Evolutionary conservation across 2,888 invertebrate genomes (phyloP), one percentile per base, ranked within the genome.

Genomic region (Timandra comae): DNA sequence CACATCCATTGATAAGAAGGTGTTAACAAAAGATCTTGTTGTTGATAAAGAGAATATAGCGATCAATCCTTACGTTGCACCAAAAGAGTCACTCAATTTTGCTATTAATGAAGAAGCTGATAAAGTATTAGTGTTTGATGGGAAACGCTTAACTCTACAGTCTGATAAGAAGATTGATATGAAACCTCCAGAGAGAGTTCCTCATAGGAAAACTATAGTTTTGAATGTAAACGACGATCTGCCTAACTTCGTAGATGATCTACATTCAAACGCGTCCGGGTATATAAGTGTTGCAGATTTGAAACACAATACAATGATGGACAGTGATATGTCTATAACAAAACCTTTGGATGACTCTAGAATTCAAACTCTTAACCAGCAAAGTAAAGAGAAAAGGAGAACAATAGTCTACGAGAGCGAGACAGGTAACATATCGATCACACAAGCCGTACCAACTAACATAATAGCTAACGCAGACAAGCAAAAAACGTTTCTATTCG

Each of bases 1-100:
- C 29, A 38, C 31, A 20, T 52, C 54, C 1, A 28, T 49, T 23
- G 54, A 61, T 9, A 68, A 52, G 8, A 66, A 56, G 35, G 12
- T 36, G 2, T 44, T 26, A 8, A 19, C 51, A 19, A 51, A 56
- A 10, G 70, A 78, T 44, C 78, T 72, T 70, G 50, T 52, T 1
- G 52, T 53, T 1, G 81, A 82, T 44, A 85, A 85, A 52, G 84
- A 85, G 37, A 85, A 85, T 52, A 75, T 82, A 3, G 63, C 52
- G 4, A 16, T 77, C 0, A 79, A 82, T 44, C 81, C 79, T 0
- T 82, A 80, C 19, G 47, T 59, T 0, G 46, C 72, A 0, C 68
- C 75, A 0, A 45, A 46, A 5, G 75, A 78, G 42, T 42, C 65
- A 0, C 49, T 52, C 0, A 75, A 76, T 33, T 80, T 79, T 36